These are phyloP conservation scores for Sinella curviseta DNA, from an alignment of 1,140 invertebrate species.

Conservation along the genomic window DNA sequence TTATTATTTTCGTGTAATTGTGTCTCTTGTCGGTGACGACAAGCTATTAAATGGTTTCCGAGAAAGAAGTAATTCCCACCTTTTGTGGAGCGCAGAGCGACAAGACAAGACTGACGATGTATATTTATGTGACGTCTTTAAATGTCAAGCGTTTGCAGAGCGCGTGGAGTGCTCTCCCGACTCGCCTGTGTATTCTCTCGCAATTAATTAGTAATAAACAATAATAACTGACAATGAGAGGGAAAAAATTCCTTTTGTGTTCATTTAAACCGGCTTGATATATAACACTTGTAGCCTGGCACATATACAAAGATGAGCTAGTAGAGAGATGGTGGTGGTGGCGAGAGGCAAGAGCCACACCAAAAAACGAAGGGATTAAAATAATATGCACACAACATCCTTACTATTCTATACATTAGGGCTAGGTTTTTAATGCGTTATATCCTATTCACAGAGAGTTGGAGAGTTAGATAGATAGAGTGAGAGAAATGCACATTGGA, in stretches of 20 bases:
- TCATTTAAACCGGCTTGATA: constrained; percentile 1
- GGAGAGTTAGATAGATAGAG: too few species aligned
- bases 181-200: neutral
- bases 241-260: neutral
- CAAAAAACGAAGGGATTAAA: constrained; percentile 20
- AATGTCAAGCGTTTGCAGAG: neutral
- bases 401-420: neutral
- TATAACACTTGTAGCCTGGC: constrained; percentile 26
- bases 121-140: neutral
- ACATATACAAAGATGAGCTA: neutral
- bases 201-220: constrained; percentile 9
- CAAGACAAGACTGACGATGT: too few species aligned
- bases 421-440: neutral
- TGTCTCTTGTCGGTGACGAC: too few species aligned
- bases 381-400: neutral
- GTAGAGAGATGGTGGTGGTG: neutral
- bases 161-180: neutral
- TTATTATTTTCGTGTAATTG: too few species aligned
- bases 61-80: too few species aligned
- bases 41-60: too few species aligned
- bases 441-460: neutral
- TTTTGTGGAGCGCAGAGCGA: too few species aligned
- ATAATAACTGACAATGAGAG: constrained; percentile 7
- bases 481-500: constrained; percentile 24
- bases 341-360: constrained; percentile 2